phyloP scores from a whole-genome alignment of 1,140 invertebrate genomes.

The Ruditapes philippinarum region DNA sequence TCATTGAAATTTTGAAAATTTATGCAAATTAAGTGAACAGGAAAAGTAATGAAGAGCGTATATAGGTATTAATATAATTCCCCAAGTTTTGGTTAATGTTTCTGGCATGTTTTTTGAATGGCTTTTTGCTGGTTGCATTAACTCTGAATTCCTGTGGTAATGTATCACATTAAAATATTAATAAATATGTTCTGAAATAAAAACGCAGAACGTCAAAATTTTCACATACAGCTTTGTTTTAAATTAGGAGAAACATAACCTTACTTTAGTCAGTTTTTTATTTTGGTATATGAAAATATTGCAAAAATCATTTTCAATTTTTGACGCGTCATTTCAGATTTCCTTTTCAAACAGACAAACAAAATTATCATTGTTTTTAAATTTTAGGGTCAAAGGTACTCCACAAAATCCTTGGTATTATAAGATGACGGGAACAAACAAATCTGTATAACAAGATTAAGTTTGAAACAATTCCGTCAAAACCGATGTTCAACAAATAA shows the following conservation, averaged over 20 bases:
- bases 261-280: too few species aligned
- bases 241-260: too few species aligned
- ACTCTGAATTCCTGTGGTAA: not conserved
- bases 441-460: not conserved
- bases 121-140: not conserved
- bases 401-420: not conserved
- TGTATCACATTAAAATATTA: not conserved
- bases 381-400: not conserved
- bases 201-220: not conserved
- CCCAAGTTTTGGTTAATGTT: too few species aligned
- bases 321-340: not conserved
- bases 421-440: not conserved
- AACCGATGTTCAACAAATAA: not conserved
- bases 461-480: not conserved
- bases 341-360: not conserved
- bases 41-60: not conserved
- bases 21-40: not conserved
- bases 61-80: not conserved
- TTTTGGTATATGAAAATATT: too few species aligned
- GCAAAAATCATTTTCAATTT: not conserved
- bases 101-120: not conserved
- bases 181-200: not conserved
- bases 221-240: too few species aligned
- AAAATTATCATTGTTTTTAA: not conserved
- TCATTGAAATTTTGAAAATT: not conserved